Base-by-base conservation (phyloP, 2,797 vertebrate genomes). In the Anabacerthia variegaticeps region DNA sequence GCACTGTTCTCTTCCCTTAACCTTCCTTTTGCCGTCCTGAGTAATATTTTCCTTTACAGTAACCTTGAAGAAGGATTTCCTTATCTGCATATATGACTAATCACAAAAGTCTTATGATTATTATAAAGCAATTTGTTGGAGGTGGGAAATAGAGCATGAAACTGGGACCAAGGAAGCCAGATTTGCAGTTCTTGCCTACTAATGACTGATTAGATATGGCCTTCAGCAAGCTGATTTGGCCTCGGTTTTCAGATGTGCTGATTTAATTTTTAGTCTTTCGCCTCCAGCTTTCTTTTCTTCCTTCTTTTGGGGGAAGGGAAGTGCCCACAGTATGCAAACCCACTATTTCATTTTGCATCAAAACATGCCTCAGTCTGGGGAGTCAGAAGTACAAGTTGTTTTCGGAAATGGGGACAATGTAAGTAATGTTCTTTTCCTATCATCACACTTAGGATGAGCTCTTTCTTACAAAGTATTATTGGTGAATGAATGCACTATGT, bases 11-110 rank as follows among this genome's bases (percentile, higher is more conserved):
- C 32, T 92, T 36, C 56, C 52, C 28, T 65, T 0, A 8, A 61
- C 56, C 63, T 96, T 95, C 16, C 62, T 90, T 72, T 89, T 93
- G 55, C 89, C 28, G 36, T 62, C 37, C 59, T 72, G 59, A 92
- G 66, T 92, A 82, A 66, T 56, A 48, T 71, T 89, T 82, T 79
- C 86, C 52, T 90, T 94, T 79, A 73, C 51, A 67, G 34, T 92
- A 90, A 94, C 74, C 82, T 74, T 93, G 83, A 81, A 78, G 44
- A 89, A 49, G 67, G 43, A 88, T 90, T 89, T 95, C 62, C 65
- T 88, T 93, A 86, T 93, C 92, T 93, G 76, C 73, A 81, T 91
- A 81, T 86, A 75, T 86, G 88, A 93, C 85, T 95, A 92, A 93
- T 90, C 66, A 92, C 66, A 78, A 88, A 89, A 69, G 85, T 88